Base-by-base conservation (phyloP, 2,888 invertebrate species). In the Tiphia femorata region DNA sequence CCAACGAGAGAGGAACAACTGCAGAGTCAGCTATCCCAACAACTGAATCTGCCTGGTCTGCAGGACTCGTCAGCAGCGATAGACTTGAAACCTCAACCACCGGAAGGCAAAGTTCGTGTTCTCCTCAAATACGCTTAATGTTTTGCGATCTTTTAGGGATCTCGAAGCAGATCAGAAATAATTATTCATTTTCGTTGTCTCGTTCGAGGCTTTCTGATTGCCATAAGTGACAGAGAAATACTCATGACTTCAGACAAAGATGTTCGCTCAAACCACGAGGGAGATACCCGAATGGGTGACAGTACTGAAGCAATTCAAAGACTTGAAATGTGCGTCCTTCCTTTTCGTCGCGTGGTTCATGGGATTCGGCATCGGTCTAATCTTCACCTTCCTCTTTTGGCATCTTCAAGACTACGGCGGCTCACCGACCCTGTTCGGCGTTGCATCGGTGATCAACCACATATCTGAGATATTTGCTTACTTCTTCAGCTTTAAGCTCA, bases 381-480 rank as follows among this genome's bases (percentile, higher is more conserved):
- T 98, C 73, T 99, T 99, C 86, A 97, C 98, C 2, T 99, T 99
- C 85, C 91, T 99, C 53, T 99, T 98, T 86, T 99, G 98, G 99
- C 98, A 98, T 85, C 88, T 99, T 42, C 91, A 96, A 87, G 96
- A 96, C 81, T 94, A 96, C 79, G 97, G 96, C 10, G 99, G 99
- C 8, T 92, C 96, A 0, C 98, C 98, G 5, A 97, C 98, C 0
- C 88, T 99, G 7, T 99, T 99, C 82, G 99, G 99, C 61, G 93
- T 99, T 25, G 97, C 98, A 1, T 98, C 98, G 0, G 97, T 99
- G 49, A 96, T 98, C 83, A 99, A 99, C 84, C 99, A 99, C 85
- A 93, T 98, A 66, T 98, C 98, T 0, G 99, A 99, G 85, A 97
- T 99, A 74, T 94, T 96, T 80, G 97, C 98, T 2, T 99, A 98